Conservation (phyloP, 1,140 invertebrate species). For the Hyles vespertilio region DNA sequence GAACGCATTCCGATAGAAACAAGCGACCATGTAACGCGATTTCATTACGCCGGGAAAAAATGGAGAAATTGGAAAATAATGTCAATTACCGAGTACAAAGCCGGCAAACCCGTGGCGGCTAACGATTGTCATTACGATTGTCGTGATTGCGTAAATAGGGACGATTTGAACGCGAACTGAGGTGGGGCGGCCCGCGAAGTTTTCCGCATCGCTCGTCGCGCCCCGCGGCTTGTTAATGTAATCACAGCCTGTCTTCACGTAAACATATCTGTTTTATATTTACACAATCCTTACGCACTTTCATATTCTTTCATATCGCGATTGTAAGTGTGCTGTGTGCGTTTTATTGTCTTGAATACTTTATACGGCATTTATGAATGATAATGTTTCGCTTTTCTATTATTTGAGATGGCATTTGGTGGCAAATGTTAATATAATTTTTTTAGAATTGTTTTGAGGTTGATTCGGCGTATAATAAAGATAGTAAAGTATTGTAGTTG, state of each 20-base stretch:
- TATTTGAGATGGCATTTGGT: no score
- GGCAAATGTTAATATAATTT: no score
- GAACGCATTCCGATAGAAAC: not conserved
- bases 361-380: no score
- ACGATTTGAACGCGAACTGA: conserved; percentile 55
- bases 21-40: conserved; percentile 43
- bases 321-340: not conserved
- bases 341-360: no score
- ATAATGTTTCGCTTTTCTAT: no score
- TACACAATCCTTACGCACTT: not conserved
- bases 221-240: conserved; percentile 50
- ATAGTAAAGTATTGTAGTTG: no score
- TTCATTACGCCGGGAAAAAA: conserved; percentile 60
- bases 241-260: conserved; percentile 41
- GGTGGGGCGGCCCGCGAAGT: conserved; percentile 42
- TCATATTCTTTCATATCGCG: not conserved
- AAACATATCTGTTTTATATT: conserved; percentile 26
- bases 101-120: conserved; percentile 39
- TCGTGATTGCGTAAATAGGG: conserved; percentile 66
- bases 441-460: no score
- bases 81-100: conserved; percentile 63
- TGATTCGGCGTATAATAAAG: no score
- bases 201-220: conserved; percentile 60
- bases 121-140: conserved; percentile 71
- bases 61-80: conserved; percentile 69